Conservation (phyloP, 2,113 vertebrate genomes). For the Apistogramma diplotaenia region DNA sequence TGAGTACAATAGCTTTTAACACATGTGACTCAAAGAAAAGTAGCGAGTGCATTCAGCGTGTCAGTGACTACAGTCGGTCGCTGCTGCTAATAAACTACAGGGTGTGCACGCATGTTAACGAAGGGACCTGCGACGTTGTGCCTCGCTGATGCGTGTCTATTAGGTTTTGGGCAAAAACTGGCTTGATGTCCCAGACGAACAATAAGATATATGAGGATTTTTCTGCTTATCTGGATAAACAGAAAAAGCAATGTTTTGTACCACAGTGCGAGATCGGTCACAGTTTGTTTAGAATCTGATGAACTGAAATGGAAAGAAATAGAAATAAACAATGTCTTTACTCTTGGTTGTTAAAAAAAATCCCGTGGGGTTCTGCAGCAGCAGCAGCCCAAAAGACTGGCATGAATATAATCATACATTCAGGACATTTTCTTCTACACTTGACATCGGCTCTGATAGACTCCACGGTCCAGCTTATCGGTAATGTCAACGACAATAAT, state of each 20-base stretch:
- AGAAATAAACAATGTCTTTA: neutral
- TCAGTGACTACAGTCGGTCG: neutral
- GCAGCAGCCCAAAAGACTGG: neutral
- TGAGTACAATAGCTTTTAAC: neutral
- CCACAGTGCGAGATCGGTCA: neutral
- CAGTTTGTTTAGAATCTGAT: conserved; percentile 1
- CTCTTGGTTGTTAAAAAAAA: conserved; percentile 12
- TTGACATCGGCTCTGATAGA: neutral
- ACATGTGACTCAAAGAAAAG: neutral
- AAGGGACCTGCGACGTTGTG: neutral
- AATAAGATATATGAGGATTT: neutral
- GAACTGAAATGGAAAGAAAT: conserved; percentile 9
- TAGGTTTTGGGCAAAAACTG: neutral
- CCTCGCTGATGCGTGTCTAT: neutral
- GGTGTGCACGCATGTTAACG: neutral
- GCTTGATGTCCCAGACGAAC: neutral
- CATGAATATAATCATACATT: neutral
- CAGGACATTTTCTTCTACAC: neutral
- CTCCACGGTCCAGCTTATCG: neutral
- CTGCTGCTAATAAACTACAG: neutral
- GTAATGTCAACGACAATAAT: neutral
- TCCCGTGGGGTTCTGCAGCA: neutral
- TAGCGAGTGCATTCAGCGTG: neutral
- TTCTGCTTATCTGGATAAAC: neutral
- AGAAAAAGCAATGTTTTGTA: neutral